phyloP scores from a whole-genome alignment of 1,140 invertebrate species.

The Drosophila leontia region DNA sequence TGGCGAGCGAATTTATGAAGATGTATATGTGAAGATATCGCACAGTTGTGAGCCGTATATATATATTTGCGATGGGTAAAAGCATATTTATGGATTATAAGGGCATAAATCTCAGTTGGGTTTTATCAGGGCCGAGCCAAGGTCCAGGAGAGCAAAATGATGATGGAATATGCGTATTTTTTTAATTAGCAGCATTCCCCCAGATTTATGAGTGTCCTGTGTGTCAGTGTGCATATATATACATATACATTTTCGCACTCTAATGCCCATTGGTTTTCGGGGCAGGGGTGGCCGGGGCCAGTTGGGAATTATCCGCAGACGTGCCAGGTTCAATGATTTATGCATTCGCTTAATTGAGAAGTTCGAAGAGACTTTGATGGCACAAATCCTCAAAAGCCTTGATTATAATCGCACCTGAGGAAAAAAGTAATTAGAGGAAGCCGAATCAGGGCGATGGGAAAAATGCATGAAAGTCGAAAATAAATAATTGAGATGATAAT shows the following conservation, averaged over 20 bases:
- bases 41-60: slow-evolving; percentile 10
- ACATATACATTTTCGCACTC: slow-evolving; percentile 66
- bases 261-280: slow-evolving; percentile 56
- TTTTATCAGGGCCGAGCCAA: slow-evolving; percentile 54
- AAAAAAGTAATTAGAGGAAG: slow-evolving; percentile 69
- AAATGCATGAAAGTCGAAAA: slow-evolving; percentile 77
- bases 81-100: slow-evolving; percentile 84
- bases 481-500: slow-evolving; percentile 84
- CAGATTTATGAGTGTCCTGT: slow-evolving; percentile 80
- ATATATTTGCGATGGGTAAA: slow-evolving; percentile 43
- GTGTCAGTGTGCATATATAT: slow-evolving; percentile 24
- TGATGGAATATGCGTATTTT: slow-evolving; percentile 84
- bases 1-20: slow-evolving; percentile 75
- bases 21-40: slow-evolving; percentile 52
- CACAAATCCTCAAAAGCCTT: slow-evolving; percentile 75
- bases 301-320: slow-evolving; percentile 81
- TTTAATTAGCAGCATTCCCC: slow-evolving; percentile 77
- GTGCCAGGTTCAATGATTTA: slow-evolving; percentile 74
- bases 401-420: slow-evolving; percentile 81
- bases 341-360: slow-evolving; percentile 84
- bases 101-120: slow-evolving; percentile 77
- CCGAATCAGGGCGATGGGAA: slow-evolving; percentile 36
- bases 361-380: slow-evolving; percentile 79
- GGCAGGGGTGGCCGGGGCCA: slow-evolving; percentile 34
- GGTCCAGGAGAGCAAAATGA: slow-evolving; percentile 66